Conservation (phyloP, 2,113 vertebrate species). For the Gavia stellata region DNA sequence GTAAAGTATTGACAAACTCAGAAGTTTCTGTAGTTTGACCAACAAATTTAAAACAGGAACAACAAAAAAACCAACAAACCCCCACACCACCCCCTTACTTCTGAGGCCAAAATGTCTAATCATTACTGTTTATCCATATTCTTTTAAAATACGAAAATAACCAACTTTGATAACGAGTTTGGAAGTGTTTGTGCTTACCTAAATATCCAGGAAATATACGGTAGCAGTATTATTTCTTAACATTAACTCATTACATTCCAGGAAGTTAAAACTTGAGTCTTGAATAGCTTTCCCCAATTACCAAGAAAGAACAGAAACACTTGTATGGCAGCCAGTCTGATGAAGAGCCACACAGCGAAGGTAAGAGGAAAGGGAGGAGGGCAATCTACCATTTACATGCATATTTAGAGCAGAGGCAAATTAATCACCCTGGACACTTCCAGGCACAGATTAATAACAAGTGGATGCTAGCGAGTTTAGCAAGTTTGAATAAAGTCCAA, state of each 20-base stretch:
- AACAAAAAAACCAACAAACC: background rate
- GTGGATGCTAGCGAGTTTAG: slow-evolving; percentile 44
- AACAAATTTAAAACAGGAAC: background rate
- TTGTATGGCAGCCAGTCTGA: slow-evolving; percentile 35
- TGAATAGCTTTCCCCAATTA: slow-evolving; percentile 49
- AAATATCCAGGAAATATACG: slow-evolving; percentile 59
- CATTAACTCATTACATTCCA: slow-evolving; percentile 51
- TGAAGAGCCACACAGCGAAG: slow-evolving; percentile 6
- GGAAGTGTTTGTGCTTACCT: slow-evolving; percentile 68
- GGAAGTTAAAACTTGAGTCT: slow-evolving; percentile 43
- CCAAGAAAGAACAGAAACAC: slow-evolving; percentile 53
- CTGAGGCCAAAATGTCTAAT: background rate
- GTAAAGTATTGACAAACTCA: background rate
- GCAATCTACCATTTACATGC: slow-evolving; percentile 7
- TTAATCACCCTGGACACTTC: slow-evolving; percentile 68
- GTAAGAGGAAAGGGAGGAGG: background rate
- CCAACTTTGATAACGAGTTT: background rate
- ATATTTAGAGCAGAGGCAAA: slow-evolving; percentile 42
- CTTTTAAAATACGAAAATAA: slow-evolving; percentile 42
- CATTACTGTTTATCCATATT: background rate
- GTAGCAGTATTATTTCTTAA: slow-evolving; percentile 39
- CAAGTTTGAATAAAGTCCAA: slow-evolving; percentile 88
- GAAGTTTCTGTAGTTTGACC: background rate
- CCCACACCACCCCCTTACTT: background rate
- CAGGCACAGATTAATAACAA: slow-evolving; percentile 39